phyloP scores from a whole-genome alignment of 2,888 invertebrate genomes.

The Steromphala cineraria region DNA sequence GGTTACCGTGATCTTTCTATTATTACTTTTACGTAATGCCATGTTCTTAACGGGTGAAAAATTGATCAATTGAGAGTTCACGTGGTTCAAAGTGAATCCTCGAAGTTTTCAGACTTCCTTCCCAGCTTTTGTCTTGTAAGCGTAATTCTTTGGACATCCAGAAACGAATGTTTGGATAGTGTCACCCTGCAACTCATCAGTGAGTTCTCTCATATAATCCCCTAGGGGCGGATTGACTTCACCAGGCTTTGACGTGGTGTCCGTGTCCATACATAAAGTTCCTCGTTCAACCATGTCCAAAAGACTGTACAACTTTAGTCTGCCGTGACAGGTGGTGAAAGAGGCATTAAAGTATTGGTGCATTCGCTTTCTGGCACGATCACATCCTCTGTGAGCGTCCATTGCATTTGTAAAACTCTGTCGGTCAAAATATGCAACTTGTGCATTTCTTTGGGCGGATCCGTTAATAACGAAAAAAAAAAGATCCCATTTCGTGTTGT shows the following conservation, averaged over 20 bases:
- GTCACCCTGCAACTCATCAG: conserved; percentile 67
- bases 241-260: conserved; percentile 6
- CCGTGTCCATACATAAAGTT: conserved; percentile 35
- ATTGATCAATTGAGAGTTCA: conserved; percentile 34
- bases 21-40: too few relatives aligned
- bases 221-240: conserved; percentile 48
- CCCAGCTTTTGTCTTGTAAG: conserved; percentile 47
- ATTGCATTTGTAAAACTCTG: too few relatives aligned
- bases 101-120: conserved; percentile 50
- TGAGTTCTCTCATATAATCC: conserved; percentile 67
- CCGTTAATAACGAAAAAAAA: too few relatives aligned
- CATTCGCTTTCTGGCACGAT: background rate
- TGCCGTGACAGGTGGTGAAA: conserved; percentile 32
- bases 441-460: too few relatives aligned
- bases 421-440: too few relatives aligned
- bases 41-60: conserved; percentile 32
- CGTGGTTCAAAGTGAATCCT: conserved; percentile 53
- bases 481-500: too few relatives aligned
- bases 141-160: conserved; percentile 72
- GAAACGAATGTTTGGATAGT: conserved; percentile 48
- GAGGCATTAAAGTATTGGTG: conserved; percentile 23
- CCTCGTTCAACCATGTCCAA: conserved; percentile 24
- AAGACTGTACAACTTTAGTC: conserved; percentile 30
- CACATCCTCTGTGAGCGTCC: background rate
- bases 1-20: too few relatives aligned